Conservation (phyloP, 1,140 invertebrate species). For the Penaeus indicus region DNA sequence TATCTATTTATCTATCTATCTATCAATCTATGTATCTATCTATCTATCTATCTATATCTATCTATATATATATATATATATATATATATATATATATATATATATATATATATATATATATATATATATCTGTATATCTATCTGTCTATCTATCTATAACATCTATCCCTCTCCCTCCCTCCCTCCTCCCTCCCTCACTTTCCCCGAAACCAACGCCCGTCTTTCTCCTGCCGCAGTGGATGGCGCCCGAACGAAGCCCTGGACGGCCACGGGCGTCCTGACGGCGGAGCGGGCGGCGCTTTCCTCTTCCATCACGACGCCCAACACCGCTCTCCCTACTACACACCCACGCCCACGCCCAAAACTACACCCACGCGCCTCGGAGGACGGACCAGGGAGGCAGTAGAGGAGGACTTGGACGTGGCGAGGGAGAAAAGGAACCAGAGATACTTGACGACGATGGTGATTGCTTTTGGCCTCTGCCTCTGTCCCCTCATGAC, state of each 20-base stretch:
- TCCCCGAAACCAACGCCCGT: too few relatives aligned
- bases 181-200: background rate
- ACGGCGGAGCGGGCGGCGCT: too few relatives aligned
- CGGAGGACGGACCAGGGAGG: background rate
- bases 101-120: slow-evolving; percentile 20
- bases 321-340: too few relatives aligned
- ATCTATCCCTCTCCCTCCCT: background rate
- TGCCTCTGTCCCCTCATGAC: slow-evolving; percentile 54
- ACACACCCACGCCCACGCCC: background rate
- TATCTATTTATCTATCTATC: too few relatives aligned
- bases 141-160: too few relatives aligned
- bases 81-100: slow-evolving; percentile 16
- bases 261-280: too few relatives aligned
- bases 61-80: slow-evolving; percentile 7
- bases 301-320: too few relatives aligned
- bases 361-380: too few relatives aligned
- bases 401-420: background rate
- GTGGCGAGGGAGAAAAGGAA: slow-evolving; percentile 47
- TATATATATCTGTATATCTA: background rate
- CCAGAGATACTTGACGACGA: slow-evolving; percentile 35
- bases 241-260: background rate
- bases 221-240: background rate
- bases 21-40: background rate
- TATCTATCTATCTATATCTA: background rate
- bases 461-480: slow-evolving; percentile 11